Evolutionary conservation across 1,140 invertebrate genomes (phyloP).

Genomic region (Philotrypesis tridentata): DNA sequence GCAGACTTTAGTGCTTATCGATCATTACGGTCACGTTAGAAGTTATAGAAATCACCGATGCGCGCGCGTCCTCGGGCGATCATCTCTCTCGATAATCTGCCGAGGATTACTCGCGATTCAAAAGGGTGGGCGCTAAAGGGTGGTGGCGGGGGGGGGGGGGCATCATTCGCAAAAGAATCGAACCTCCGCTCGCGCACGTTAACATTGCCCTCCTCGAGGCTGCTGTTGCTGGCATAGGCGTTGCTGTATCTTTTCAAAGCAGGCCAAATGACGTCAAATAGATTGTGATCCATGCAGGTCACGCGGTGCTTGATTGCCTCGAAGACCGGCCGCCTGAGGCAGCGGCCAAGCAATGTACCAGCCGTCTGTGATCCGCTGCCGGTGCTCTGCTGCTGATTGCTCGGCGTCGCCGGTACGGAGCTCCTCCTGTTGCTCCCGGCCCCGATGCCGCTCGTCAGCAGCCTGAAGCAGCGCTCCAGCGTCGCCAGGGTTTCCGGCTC

Average conservation of each 20-base stretch:
- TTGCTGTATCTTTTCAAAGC: slow-evolving; percentile 82
- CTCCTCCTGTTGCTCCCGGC: slow-evolving; percentile 63
- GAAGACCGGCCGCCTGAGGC: slow-evolving; percentile 80
- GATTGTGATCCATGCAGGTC: slow-evolving; percentile 84
- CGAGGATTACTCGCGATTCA: background rate
- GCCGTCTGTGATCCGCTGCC: slow-evolving; percentile 69
- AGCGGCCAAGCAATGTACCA: slow-evolving; percentile 77
- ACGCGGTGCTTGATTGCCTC: slow-evolving; percentile 81
- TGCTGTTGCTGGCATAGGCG: slow-evolving; percentile 63
- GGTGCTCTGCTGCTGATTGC: background rate
- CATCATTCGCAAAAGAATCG: background rate
- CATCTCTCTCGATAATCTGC: too few species aligned
- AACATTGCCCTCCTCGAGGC: slow-evolving; percentile 48
- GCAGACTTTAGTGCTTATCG: too few species aligned
- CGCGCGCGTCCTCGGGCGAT: too few species aligned
- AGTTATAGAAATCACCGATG: too few species aligned
- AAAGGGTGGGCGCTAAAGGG: background rate
- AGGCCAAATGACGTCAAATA: slow-evolving; percentile 88
- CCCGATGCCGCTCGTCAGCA: slow-evolving; percentile 75
- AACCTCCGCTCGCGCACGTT: slow-evolving; percentile 49
- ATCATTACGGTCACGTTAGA: too few species aligned
- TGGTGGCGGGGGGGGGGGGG: background rate
- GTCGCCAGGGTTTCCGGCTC: slow-evolving; percentile 80
- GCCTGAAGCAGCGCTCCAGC: slow-evolving; percentile 81
- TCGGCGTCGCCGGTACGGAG: slow-evolving; percentile 68